Evolutionary conservation across 2,888 invertebrate genomes (phyloP).

Genomic region (Ichneumon xanthorius): DNA sequence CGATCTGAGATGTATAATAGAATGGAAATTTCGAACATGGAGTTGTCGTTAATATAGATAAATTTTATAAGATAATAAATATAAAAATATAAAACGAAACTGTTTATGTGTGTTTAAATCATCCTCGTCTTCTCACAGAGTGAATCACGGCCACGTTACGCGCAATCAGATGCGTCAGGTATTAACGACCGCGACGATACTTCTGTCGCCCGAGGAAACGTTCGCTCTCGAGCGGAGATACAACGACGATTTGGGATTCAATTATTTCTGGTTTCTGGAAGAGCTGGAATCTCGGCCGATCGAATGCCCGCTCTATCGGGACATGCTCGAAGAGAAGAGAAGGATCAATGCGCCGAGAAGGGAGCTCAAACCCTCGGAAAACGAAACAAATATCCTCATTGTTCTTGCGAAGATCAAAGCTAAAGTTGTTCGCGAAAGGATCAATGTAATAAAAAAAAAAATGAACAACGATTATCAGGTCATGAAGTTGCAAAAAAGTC

Average conservation of each 20-base stretch:
- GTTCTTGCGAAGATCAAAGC: constrained; percentile 92
- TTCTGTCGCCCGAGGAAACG: constrained; percentile 89
- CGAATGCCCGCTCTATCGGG: constrained; percentile 83
- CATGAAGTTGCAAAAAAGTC: not conserved
- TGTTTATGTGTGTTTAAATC: not conserved
- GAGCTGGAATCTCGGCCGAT: constrained; percentile 87
- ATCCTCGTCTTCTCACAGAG: constrained; percentile 83
- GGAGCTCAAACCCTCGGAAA: constrained; percentile 77
- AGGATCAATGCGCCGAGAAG: constrained; percentile 81
- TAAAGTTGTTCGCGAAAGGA: constrained; percentile 89
- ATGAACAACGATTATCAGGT: not conserved
- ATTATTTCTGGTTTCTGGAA: constrained; percentile 89
- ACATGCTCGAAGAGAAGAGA: constrained; percentile 82
- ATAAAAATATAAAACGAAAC: not conserved
- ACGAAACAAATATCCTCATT: constrained; percentile 89
- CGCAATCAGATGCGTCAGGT: constrained; percentile 90
- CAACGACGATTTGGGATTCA: constrained; percentile 91
- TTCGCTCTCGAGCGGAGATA: constrained; percentile 90
- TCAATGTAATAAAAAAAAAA: constrained; percentile 79
- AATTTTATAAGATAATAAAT: not conserved
- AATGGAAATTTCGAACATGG: too few relatives aligned
- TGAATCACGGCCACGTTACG: constrained; percentile 90
- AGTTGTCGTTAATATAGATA: not conserved
- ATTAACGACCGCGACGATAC: constrained; percentile 89
- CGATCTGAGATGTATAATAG: too few relatives aligned